A percentile compares a stretch with the other conserved stretches of the same genome.
Conservation (phyloP, 2,797 vertebrate species). For the Gambusia yucatana region DNA sequence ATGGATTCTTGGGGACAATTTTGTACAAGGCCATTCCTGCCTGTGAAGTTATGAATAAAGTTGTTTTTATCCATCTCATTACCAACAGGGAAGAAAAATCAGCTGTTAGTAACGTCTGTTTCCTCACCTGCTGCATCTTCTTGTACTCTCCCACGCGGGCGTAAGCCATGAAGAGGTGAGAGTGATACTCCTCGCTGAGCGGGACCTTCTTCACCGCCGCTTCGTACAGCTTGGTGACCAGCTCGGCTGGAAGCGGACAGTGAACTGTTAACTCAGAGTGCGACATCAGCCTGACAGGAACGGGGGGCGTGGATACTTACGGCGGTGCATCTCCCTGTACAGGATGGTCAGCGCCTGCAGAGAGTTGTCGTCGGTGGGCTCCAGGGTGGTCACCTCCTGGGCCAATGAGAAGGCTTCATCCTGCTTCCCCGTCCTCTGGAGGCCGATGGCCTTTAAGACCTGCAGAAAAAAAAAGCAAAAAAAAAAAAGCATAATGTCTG, state of each 20-base stretch:
- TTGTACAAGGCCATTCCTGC: slow-evolving; percentile 99
- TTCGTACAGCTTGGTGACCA: slow-evolving; percentile 97
- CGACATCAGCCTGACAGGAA: not conserved
- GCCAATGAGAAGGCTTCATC: slow-evolving; percentile 94
- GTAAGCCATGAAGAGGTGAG: slow-evolving; percentile 99
- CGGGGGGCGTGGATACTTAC: slow-evolving; percentile 51
- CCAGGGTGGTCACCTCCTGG: slow-evolving; percentile 93
- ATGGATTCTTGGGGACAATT: slow-evolving; percentile 98
- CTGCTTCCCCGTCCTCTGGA: slow-evolving; percentile 95
- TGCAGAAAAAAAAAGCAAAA: slow-evolving; percentile 48
- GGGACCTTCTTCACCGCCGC: slow-evolving; percentile 97
- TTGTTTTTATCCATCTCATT: slow-evolving; percentile 10
- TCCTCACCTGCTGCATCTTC: slow-evolving; percentile 96
- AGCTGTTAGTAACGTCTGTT: slow-evolving; percentile 3
- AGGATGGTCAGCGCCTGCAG: slow-evolving; percentile 97
- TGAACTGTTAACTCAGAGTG: not conserved
- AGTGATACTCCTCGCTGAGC: slow-evolving; percentile 97
- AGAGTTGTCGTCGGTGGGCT: slow-evolving; percentile 98
- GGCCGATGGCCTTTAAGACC: slow-evolving; percentile 97
- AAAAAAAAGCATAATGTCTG: not conserved
- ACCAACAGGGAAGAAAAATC: slow-evolving; percentile 6
- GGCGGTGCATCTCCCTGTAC: slow-evolving; percentile 96
- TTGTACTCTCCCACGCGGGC: slow-evolving; percentile 98
- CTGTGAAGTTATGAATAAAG: slow-evolving; percentile 69
- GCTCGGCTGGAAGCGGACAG: slow-evolving; percentile 84